These are phyloP conservation scores for Ambastaia sidthimunki DNA, from an alignment of 2,797 vertebrate species.

Conservation along the genomic window DNA sequence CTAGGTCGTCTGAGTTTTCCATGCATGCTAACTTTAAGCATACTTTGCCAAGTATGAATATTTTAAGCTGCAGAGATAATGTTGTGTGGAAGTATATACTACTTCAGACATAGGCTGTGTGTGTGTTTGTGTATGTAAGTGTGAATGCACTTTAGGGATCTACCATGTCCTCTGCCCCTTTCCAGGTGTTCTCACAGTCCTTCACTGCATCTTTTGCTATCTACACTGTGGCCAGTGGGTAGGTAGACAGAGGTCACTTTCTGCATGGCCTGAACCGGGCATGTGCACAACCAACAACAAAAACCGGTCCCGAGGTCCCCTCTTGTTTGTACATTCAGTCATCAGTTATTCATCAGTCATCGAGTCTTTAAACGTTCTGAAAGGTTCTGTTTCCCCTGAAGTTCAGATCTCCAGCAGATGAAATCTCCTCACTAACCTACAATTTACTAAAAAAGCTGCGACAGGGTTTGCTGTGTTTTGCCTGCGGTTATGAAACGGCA, in stretches of 20 bases:
- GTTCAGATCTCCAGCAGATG: conserved; percentile 13
- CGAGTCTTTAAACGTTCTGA: conserved; percentile 18
- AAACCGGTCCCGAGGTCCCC: conserved; percentile 55
- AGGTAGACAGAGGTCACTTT: conserved; percentile 77
- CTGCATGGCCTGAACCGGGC: conserved; percentile 80
- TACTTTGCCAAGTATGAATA: no score
- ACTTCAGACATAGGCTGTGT: conserved; percentile 35
- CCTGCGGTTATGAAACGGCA: conserved; percentile 49
- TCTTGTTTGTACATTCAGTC: conserved; percentile 56
- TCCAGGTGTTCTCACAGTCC: conserved; percentile 85
- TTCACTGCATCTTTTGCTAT: conserved; percentile 84
- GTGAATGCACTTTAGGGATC: conserved; percentile 42
- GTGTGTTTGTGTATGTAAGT: conserved; percentile 44
- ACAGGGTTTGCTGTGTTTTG: conserved; percentile 27
- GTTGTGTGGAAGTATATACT: conserved; percentile 2
- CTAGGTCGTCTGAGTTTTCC: no score
- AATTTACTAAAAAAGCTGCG: conserved; percentile 33
- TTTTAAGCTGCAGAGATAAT: not conserved
- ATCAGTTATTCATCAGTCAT: conserved; percentile 37
- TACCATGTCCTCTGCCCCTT: conserved; percentile 78
- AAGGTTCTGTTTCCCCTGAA: conserved; percentile 15
- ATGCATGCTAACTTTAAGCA: no score
- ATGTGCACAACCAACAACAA: conserved; percentile 72
- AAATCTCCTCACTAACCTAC: conserved; percentile 20
- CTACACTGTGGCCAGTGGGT: conserved; percentile 84